Evolutionary conservation across 1,140 invertebrate species (phyloP).

Genomic region (Lepidurus arcticus): DNA sequence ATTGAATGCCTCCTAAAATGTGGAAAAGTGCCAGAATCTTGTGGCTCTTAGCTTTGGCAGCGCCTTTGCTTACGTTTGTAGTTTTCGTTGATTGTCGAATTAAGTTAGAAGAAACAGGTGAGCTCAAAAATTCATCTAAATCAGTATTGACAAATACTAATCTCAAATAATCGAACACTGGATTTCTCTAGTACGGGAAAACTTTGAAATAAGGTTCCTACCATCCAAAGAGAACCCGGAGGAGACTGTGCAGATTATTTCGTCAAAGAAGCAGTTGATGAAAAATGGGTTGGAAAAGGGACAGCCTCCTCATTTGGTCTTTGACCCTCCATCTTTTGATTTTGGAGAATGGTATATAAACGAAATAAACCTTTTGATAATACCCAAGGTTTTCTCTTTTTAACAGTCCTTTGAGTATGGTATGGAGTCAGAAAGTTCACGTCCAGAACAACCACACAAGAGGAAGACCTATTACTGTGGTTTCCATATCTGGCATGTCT

Average conservation of each 20-base stretch:
- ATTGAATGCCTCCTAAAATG: not conserved
- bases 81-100: slow-evolving; percentile 5
- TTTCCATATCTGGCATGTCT: slow-evolving; percentile 33
- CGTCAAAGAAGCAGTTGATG: not conserved
- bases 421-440: slow-evolving; percentile 34
- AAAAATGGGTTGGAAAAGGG: not conserved
- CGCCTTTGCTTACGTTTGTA: slow-evolving; percentile 1
- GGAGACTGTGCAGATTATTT: not conserved
- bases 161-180: no score
- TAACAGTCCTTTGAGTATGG: slow-evolving; percentile 30
- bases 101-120: not conserved
- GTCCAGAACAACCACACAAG: slow-evolving; percentile 28
- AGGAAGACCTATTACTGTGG: slow-evolving; percentile 27
- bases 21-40: slow-evolving; percentile 1
- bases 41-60: not conserved
- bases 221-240: not conserved
- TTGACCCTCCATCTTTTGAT: slow-evolving; percentile 59
- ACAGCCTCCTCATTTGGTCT: slow-evolving; percentile 37
- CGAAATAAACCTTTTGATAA: not conserved
- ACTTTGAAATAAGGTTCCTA: not conserved
- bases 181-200: not conserved
- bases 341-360: slow-evolving; percentile 59
- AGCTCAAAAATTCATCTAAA: not conserved
- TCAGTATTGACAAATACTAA: no score
- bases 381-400: slow-evolving; percentile 28